phyloP scores from a whole-genome alignment of 1,140 invertebrate genomes.

The Ditylenchus dipsaci region DNA sequence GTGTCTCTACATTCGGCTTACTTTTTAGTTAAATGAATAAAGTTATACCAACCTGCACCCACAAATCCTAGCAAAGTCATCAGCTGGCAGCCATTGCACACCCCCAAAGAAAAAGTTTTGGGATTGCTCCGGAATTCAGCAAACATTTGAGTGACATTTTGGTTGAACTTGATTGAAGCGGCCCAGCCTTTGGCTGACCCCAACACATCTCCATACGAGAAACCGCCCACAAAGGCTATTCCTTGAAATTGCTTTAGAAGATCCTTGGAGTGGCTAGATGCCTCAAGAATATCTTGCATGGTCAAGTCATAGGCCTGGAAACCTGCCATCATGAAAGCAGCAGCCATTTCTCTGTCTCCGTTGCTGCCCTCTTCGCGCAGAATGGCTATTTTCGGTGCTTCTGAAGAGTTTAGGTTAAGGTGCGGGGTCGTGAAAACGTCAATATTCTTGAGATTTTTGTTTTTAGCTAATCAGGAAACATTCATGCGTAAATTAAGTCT shows the following conservation, averaged over 20 bases:
- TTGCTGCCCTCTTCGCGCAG: constrained; percentile 93
- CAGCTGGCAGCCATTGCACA: constrained; percentile 95
- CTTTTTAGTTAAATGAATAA: no score
- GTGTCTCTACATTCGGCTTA: no score
- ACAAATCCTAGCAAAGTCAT: constrained; percentile 70
- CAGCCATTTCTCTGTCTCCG: constrained; percentile 93
- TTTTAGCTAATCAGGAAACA: no score
- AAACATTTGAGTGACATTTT: constrained; percentile 69
- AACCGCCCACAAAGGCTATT: constrained; percentile 89
- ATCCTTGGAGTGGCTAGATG: constrained; percentile 60
- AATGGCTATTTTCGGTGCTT: constrained; percentile 73
- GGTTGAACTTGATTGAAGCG: constrained; percentile 75
- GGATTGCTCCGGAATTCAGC: constrained; percentile 68
- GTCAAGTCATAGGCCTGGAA: constrained; percentile 86
- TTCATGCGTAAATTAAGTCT: no score
- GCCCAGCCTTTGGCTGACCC: constrained; percentile 96
- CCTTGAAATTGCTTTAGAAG: constrained; percentile 75
- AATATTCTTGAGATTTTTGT: no score
- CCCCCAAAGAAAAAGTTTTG: constrained; percentile 88
- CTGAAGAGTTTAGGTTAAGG: not conserved
- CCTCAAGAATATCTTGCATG: constrained; percentile 76
- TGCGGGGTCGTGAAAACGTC: no score
- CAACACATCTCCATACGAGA: constrained; percentile 93
- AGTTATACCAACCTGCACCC: constrained; percentile 57
- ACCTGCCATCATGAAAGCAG: constrained; percentile 80